A percentile compares a stretch with the other conserved stretches of the same genome.
Evolutionary conservation across 2,888 invertebrate species (phyloP).

Genomic region (Melangyna quadrimaculata): DNA sequence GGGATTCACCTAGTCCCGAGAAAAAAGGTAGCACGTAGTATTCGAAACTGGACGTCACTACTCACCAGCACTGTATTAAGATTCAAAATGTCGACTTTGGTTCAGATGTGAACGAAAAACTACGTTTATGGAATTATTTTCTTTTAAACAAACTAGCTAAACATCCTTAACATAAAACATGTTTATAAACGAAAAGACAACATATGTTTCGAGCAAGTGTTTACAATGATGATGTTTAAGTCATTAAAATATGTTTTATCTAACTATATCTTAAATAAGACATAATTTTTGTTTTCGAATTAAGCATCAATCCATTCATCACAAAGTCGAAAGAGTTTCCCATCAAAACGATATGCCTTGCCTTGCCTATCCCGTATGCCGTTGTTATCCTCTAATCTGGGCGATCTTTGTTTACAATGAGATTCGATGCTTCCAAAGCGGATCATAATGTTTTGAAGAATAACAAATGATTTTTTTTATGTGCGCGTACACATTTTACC

Average conservation of each 20-base stretch:
- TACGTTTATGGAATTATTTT: too few relatives aligned
- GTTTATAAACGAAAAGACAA: not conserved
- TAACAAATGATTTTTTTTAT: constrained; percentile 52
- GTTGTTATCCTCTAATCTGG: constrained; percentile 34
- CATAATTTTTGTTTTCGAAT: constrained; percentile 9
- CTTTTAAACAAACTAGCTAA: not conserved
- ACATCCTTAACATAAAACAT: not conserved
- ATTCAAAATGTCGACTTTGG: too few relatives aligned
- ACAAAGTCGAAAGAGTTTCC: constrained; percentile 13
- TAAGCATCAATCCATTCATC: constrained; percentile 28
- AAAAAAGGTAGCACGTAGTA: too few relatives aligned
- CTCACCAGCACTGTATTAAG: too few relatives aligned
- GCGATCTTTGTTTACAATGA: constrained; percentile 48
- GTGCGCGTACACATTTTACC: constrained; percentile 6
- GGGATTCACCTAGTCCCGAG: too few relatives aligned
- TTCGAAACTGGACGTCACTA: too few relatives aligned
- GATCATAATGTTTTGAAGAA: constrained; percentile 65
- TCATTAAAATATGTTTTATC: constrained; percentile 42
- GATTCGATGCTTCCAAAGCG: constrained; percentile 58
- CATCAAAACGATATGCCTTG: constrained; percentile 19
- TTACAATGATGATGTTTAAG: constrained; percentile 25
- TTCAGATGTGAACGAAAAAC: too few relatives aligned
- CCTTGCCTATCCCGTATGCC: not conserved
- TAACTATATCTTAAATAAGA: constrained; percentile 37
- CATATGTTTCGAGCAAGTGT: constrained; percentile 32